Evolutionary conservation across 2,113 vertebrate genomes (phyloP).

Genomic region (Ondatra zibethicus): DNA sequence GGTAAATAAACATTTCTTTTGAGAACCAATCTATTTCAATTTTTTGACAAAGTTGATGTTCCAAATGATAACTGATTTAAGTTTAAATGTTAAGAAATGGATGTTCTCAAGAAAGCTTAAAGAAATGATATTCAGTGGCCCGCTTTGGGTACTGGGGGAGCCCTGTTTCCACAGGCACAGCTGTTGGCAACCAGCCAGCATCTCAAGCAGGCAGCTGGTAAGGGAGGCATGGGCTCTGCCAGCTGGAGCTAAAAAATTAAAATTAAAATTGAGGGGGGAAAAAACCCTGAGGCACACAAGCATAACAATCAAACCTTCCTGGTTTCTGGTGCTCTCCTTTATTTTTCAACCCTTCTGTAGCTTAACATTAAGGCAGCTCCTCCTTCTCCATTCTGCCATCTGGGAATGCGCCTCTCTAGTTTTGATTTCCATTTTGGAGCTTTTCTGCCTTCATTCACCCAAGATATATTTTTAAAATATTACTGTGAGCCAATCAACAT

Average conservation of each 20-base stretch:
- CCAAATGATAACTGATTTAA: slow-evolving; percentile 36
- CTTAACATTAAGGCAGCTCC: not conserved
- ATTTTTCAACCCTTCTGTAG: slow-evolving; percentile 7
- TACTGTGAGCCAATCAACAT: not conserved
- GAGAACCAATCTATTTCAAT: not conserved
- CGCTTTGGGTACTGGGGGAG: not conserved
- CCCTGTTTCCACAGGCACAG: slow-evolving; percentile 57
- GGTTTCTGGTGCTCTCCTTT: slow-evolving; percentile 23
- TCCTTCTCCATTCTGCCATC: not conserved
- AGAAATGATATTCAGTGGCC: not conserved
- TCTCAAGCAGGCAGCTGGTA: slow-evolving; percentile 75
- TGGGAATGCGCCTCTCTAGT: not conserved
- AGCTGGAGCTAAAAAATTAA: slow-evolving; percentile 79
- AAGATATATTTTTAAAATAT: not conserved
- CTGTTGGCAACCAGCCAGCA: slow-evolving; percentile 72
- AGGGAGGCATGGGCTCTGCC: slow-evolving; percentile 68
- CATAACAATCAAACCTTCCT: slow-evolving; percentile 69
- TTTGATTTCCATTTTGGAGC: not conserved
- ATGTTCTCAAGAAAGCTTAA: slow-evolving; percentile 39
- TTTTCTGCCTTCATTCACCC: not conserved
- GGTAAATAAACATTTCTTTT: not conserved
- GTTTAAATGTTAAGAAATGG: slow-evolving; percentile 5
- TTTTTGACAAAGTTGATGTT: not conserved
- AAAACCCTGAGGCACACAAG: slow-evolving; percentile 61
- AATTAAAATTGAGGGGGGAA: slow-evolving; percentile 73